A percentile compares a stretch with the other conserved stretches of the same genome.
Evolutionary conservation across 2,888 invertebrate genomes (phyloP).

Genomic region (Platynereis dumerilii): DNA sequence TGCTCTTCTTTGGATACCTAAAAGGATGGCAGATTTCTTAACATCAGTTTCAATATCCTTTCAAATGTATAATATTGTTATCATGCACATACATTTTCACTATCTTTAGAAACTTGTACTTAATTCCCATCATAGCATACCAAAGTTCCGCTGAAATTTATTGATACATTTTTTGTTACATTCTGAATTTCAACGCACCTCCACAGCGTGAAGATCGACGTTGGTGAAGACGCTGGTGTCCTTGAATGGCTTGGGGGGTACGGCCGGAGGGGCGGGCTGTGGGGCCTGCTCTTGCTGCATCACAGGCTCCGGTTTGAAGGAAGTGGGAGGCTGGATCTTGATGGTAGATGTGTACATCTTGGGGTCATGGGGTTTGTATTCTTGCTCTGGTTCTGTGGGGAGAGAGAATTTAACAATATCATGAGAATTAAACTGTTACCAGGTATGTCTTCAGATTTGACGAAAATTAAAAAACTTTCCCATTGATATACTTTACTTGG

Average conservation of each 20-base stretch:
- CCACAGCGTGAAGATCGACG: slow-evolving; percentile 62
- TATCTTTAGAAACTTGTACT: not conserved
- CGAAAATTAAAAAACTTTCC: too few relatives aligned
- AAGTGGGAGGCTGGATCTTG: slow-evolving; percentile 44
- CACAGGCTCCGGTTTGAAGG: slow-evolving; percentile 54
- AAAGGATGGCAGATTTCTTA: too few relatives aligned
- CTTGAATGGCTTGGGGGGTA: slow-evolving; percentile 55
- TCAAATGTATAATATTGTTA: not conserved
- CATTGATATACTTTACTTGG: too few relatives aligned
- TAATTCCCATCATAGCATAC: not conserved
- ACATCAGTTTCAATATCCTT: too few relatives aligned
- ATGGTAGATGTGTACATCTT: slow-evolving; percentile 39
- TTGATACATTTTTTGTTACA: not conserved
- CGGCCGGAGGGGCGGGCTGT: slow-evolving; percentile 46
- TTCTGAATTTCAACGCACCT: slow-evolving; percentile 51
- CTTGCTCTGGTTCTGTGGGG: slow-evolving; percentile 40
- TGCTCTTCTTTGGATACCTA: slow-evolving; percentile 62
- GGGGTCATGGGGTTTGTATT: slow-evolving; percentile 41
- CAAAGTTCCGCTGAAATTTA: not conserved
- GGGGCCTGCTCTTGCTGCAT: slow-evolving; percentile 45
- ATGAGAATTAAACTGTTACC: too few relatives aligned
- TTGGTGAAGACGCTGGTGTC: slow-evolving; percentile 57
- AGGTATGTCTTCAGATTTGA: too few relatives aligned
- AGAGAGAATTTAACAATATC: not conserved
- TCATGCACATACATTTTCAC: not conserved